Evolutionary conservation across 2,888 invertebrate species (phyloP).

Genomic region (Penaeus monodon): DNA sequence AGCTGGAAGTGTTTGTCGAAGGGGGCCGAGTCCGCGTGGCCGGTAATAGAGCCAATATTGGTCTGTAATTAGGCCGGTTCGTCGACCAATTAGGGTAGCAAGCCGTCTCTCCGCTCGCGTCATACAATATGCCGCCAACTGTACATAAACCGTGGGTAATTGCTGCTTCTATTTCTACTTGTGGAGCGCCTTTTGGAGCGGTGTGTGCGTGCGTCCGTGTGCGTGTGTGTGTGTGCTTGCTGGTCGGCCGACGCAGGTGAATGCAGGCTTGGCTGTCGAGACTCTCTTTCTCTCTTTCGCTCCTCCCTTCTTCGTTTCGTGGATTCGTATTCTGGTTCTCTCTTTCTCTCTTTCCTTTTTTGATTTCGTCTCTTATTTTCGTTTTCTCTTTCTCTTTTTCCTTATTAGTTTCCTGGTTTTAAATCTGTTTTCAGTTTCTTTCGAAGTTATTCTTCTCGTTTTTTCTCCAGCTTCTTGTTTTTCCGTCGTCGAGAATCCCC

Average conservation of each 20-base stretch:
- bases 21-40: constrained; percentile 25
- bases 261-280: too few species aligned
- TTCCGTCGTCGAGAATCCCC: neutral
- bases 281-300: too few species aligned
- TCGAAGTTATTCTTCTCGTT: neutral
- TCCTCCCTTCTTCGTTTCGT: too few species aligned
- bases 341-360: too few species aligned
- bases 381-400: too few species aligned
- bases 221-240: too few species aligned
- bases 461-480: neutral
- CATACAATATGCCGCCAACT: constrained; percentile 43
- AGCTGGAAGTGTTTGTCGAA: constrained; percentile 23
- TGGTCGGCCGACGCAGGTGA: too few species aligned
- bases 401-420: neutral
- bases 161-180: constrained; percentile 40
- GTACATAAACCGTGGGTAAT: constrained; percentile 47
- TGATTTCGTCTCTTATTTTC: too few species aligned
- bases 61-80: constrained; percentile 41
- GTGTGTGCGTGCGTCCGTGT: neutral
- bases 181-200: neutral
- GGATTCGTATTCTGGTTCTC: too few species aligned
- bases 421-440: neutral
- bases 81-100: constrained; percentile 34
- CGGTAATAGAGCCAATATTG: constrained; percentile 49
- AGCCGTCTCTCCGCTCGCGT: constrained; percentile 21